Evolutionary conservation across 2,797 vertebrate genomes (phyloP), one percentile per base, ranked within the genome.

Genomic region (Acipenser transmontanus): DNA sequence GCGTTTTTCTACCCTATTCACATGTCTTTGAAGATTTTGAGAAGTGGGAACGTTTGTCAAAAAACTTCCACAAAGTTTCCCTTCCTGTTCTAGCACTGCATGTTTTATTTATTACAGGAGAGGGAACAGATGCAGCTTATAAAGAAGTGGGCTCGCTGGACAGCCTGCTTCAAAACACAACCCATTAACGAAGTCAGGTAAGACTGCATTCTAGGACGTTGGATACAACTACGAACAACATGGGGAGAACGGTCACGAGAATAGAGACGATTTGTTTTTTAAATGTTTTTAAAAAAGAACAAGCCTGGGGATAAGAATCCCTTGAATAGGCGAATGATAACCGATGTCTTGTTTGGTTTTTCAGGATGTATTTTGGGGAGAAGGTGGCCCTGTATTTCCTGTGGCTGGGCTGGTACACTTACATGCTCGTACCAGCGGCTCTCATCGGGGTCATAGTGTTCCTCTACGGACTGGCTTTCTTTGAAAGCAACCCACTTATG

Each of bases 331-430:
- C 1, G 34, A 34, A 49, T 68, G 49, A 34, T 34, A 34, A 4
- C 3, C 34, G 34, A 34, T 54, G 52, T 54, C n/a, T 5, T 54
- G 52, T 54, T 54, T 54, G 52, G 49, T 68, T 49, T 72, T 52
- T 17, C 63, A 99, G 97, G 83, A 61, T 75, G 67, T 98, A 98
- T 76, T 97, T 98, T 50, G 96, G 97, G 0, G 96, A 98, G 85
- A 97, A 98, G 78, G 93, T 94, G 77, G 95, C 95, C 1, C 78
- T 98, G 70, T 99, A 98, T 81, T 98, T 94, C 2, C 84, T 93
- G 66, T 99, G 97, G 96, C 81, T 98, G 62, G 93, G 95, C 67
- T 98, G 95, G 94, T 98, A 98, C 80, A 98, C 95, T 6, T 88
- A 62, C 62, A 84, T 96, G 78, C 88, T 99, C 69, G 77, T 88